phyloP scores from a whole-genome alignment of 2,113 vertebrate genomes.

The Sphaerodactylus townsendi region DNA sequence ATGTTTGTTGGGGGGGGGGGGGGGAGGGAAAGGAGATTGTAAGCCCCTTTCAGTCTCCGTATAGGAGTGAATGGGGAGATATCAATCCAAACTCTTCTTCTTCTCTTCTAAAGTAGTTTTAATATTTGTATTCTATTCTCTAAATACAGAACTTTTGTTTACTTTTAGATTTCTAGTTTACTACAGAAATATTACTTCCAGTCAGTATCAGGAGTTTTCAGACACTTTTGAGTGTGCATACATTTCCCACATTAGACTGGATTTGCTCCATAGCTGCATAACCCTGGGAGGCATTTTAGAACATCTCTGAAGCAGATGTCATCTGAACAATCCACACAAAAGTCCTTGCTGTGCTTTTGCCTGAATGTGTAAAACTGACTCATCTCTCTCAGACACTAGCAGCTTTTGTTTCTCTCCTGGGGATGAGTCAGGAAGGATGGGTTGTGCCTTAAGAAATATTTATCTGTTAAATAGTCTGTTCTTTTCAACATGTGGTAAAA shows the following conservation, averaged over 20 bases:
- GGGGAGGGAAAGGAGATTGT: no score
- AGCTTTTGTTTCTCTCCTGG: background rate
- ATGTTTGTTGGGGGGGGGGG: no score
- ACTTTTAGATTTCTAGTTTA: no score
- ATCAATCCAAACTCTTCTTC: no score
- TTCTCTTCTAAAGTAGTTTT: background rate
- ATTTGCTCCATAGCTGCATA: background rate
- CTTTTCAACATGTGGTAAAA: background rate
- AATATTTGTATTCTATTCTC: background rate
- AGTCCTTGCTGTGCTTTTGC: rapidly evolving
- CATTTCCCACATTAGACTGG: background rate
- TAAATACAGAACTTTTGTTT: background rate
- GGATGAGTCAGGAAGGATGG: background rate
- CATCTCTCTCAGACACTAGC: conserved; percentile 34
- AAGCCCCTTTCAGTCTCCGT: no score
- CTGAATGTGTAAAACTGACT: conserved; percentile 14
- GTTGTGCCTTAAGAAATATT: background rate
- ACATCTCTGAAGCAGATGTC: background rate
- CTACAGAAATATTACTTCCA: background rate
- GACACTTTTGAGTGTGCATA: background rate
- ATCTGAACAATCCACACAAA: background rate
- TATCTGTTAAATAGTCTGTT: conserved; percentile 26
- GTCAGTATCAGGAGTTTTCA: background rate
- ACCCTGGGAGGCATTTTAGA: background rate
- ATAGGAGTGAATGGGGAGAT: no score